A percentile compares a stretch with the other conserved stretches of the same genome.
Conservation (phyloP, 2,888 invertebrate species). For the Polymixis lichenea region DNA sequence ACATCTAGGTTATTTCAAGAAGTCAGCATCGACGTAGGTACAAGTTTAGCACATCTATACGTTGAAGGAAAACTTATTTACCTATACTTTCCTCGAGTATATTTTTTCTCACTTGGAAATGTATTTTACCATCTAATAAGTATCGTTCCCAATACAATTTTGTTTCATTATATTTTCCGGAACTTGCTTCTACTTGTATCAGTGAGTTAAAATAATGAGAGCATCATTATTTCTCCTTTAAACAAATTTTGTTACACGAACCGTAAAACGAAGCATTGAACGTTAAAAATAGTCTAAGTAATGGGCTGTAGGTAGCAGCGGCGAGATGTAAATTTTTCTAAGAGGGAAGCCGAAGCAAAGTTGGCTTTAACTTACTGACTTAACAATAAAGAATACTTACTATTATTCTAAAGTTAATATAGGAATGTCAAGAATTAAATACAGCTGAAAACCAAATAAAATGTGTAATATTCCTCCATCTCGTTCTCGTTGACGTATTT, state of each 20-base stretch:
- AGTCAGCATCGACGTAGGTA: background rate
- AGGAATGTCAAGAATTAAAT: too few species aligned
- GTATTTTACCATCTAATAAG: slow-evolving; percentile 5
- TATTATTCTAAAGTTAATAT: too few species aligned
- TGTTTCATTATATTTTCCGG: slow-evolving; percentile 25
- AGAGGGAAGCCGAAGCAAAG: too few species aligned
- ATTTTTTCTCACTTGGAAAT: slow-evolving; percentile 3
- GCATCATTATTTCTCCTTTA: slow-evolving; percentile 42
- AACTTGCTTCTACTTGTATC: slow-evolving; percentile 17
- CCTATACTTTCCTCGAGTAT: background rate
- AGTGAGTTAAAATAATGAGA: slow-evolving; percentile 40
- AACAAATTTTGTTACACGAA: slow-evolving; percentile 9
- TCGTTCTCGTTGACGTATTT: too few species aligned
- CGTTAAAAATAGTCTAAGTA: background rate
- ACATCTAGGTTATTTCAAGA: slow-evolving; percentile 19
- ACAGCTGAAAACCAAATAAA: too few species aligned
- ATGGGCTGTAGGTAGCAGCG: too few species aligned
- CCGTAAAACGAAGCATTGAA: background rate
- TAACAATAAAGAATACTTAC: too few species aligned
- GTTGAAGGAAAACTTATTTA: background rate
- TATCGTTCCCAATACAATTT: slow-evolving; percentile 3
- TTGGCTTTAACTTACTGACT: too few species aligned
- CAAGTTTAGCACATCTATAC: background rate
- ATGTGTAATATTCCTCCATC: too few species aligned
- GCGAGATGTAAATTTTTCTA: too few species aligned